Evolutionary conservation across 2,797 vertebrate species (phyloP).

Genomic region (Oreonectes daqikongensis): DNA sequence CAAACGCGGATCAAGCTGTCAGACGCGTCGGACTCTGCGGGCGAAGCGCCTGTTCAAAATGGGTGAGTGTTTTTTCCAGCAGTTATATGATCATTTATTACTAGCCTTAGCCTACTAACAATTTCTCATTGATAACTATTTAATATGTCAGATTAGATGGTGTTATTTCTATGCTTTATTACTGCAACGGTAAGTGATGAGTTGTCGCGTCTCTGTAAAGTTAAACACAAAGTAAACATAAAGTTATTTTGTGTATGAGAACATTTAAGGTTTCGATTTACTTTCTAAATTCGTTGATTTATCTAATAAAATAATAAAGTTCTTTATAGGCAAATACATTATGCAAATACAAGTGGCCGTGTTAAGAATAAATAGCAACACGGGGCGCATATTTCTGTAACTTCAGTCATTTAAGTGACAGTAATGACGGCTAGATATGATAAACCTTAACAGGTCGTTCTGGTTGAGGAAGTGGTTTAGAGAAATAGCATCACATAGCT

Average conservation of each 20-base stretch:
- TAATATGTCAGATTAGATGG: neutral
- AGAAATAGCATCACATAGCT: constrained; percentile 50
- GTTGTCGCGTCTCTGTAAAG: neutral
- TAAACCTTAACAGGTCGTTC: constrained; percentile 27
- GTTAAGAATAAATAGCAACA: neutral
- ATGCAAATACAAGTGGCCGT: neutral
- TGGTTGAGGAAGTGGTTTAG: constrained; percentile 55
- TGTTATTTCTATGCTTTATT: neutral
- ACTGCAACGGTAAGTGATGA: too few species aligned
- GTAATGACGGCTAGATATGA: constrained; percentile 34
- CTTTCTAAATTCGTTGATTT: neutral
- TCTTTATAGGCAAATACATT: too few species aligned
- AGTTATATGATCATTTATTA: neutral
- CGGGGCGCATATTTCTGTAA: neutral
- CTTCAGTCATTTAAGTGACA: constrained; percentile 33
- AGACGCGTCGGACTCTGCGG: constrained; percentile 30
- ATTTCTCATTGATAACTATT: neutral
- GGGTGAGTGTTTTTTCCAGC: constrained; percentile 65
- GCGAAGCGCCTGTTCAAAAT: constrained; percentile 65
- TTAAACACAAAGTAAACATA: neutral
- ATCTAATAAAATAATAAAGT: too few species aligned
- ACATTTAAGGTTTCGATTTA: neutral
- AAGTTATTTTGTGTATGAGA: too few species aligned
- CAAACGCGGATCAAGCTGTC: neutral
- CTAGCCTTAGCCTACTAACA: too few species aligned